These are phyloP conservation scores for Ictalurus punctatus DNA, from an alignment of 2,113 vertebrate genomes.

Conservation along the genomic window DNA sequence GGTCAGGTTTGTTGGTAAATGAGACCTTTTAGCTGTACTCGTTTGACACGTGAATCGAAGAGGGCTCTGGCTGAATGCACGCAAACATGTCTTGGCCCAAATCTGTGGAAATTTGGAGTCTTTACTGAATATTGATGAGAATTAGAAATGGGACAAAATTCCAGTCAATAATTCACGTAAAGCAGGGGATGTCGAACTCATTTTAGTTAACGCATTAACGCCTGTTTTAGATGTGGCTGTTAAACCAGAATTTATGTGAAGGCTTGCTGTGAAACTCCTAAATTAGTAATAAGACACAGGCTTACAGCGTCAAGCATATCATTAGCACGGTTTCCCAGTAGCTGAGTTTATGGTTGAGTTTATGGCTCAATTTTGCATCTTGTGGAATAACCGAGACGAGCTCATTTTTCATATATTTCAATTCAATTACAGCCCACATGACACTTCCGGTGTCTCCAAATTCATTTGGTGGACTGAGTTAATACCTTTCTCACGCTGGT, in stretches of 20 bases:
- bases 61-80: no score
- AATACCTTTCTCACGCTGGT: not conserved
- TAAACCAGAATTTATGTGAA: not conserved
- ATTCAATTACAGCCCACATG: not conserved
- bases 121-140: not conserved
- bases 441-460: not conserved
- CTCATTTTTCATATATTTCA: not conserved
- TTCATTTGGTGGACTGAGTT: not conserved
- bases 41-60: no score
- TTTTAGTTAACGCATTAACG: not conserved
- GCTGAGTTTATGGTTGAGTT: not conserved
- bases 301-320: not conserved
- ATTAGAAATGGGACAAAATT: not conserved
- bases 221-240: not conserved
- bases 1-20: no score
- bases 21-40: no score
- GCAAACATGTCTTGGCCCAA: no score
- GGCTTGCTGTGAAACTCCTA: not conserved
- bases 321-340: not conserved
- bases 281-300: not conserved
- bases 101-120: no score
- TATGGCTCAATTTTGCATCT: not conserved
- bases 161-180: not conserved
- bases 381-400: not conserved
- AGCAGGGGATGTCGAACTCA: not conserved